These are phyloP conservation scores for Paratilapia polleni DNA, from an alignment of 2,113 vertebrate genomes.

Conservation along the genomic window DNA sequence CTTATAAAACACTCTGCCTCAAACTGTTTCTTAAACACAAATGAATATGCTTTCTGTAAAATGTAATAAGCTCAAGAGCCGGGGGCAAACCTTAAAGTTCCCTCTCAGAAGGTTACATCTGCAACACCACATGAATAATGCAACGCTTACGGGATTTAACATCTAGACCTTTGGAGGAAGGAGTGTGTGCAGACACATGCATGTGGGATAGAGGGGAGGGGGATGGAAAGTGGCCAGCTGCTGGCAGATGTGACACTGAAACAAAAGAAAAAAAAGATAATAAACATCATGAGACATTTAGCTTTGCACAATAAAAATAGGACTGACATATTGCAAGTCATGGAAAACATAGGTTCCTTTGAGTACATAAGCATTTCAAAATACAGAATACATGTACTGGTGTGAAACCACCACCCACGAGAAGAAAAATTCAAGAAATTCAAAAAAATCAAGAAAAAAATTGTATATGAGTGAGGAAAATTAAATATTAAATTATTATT, in stretches of 20 bases:
- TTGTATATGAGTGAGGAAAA: background rate
- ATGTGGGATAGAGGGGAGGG: background rate
- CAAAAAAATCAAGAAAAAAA: too few relatives aligned
- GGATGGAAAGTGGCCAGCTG: background rate
- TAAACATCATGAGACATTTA: background rate
- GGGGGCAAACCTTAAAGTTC: slow-evolving; percentile 38
- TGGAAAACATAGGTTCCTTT: background rate
- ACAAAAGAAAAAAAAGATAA: background rate
- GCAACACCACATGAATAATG: slow-evolving; percentile 68
- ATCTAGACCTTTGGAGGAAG: slow-evolving; percentile 39
- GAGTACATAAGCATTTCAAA: background rate
- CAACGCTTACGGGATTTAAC: slow-evolving; percentile 51
- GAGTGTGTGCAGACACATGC: background rate
- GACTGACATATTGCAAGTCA: background rate
- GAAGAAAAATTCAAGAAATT: too few relatives aligned
- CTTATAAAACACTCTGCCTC: background rate
- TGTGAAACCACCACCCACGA: too few relatives aligned
- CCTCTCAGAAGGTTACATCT: slow-evolving; percentile 57
- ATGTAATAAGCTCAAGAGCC: slow-evolving; percentile 15
- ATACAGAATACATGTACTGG: too few relatives aligned
- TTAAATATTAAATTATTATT: background rate
- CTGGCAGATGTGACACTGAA: background rate
- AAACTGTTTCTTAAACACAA: slow-evolving; percentile 22
- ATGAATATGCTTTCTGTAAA: slow-evolving; percentile 26
- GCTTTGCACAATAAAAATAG: background rate